Conservation (phyloP, 2,797 vertebrate species). For the Macrochelys suwanniensis region DNA sequence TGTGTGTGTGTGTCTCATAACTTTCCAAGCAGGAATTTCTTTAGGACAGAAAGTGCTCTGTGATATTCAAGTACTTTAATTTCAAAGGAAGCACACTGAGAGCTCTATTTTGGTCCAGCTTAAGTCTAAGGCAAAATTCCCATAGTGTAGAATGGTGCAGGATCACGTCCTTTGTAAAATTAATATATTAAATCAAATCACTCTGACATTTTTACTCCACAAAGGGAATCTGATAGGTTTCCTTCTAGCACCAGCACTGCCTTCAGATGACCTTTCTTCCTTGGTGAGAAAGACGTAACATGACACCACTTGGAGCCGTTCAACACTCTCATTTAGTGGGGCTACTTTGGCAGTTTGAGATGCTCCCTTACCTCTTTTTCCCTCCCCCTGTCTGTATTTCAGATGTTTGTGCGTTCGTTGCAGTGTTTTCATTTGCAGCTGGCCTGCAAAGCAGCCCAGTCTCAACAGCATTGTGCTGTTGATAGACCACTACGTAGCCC, state of each 20-base stretch:
- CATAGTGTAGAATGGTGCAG: not conserved
- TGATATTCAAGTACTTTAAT: not conserved
- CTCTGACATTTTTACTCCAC: not conserved
- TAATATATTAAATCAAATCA: not conserved
- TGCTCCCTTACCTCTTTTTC: not conserved
- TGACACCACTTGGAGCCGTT: not conserved
- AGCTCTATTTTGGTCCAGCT: not conserved
- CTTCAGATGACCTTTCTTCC: not conserved
- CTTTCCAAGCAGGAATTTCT: not conserved
- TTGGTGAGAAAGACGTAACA: not conserved
- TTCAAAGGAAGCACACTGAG: not conserved
- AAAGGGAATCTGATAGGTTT: not conserved
- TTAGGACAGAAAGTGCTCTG: constrained; percentile 1
- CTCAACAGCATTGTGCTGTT: not conserved
- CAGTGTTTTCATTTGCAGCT: not conserved
- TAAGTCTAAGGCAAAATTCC: not conserved
- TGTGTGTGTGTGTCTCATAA: not conserved
- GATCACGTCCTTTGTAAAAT: not conserved
- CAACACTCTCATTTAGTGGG: not conserved
- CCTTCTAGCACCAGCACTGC: not conserved
- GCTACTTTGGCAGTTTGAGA: not conserved
- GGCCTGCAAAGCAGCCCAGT: not conserved
- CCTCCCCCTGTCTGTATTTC: not conserved
- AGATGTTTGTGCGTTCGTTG: not conserved
- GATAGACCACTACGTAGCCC: not conserved